Evolutionary conservation across 2,113 vertebrate species (phyloP), one percentile per base, ranked within the genome.

Genomic region (Phoxinus phoxinus): DNA sequence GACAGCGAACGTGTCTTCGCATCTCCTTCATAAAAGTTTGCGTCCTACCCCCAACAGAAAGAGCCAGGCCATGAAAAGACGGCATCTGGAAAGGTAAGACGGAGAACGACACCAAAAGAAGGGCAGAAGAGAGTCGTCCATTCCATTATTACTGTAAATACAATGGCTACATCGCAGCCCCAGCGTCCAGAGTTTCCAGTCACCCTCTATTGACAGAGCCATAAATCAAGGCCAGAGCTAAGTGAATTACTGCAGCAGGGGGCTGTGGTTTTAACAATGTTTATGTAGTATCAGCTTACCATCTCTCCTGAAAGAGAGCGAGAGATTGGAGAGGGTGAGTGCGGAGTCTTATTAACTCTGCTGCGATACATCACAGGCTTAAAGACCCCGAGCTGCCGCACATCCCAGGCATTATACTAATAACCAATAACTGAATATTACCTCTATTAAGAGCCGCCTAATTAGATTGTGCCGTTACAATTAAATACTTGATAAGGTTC

Each of bases 151-250:
- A 91, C 95, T 94, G 95, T 94, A 95, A 96, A 95, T 95, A 95
- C 89, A 92, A 94, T 92, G 89, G 91, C 93, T 91, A 92, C 92
- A 91, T 92, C 91, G 92, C 93, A 92, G 93, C 89, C 89, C 93
- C 86, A 88, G 92, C 91, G 87, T 90, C 90, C 93, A 90, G 91
- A 89, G 90, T 93, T 95, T 93, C 93, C 93, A 93, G 93, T 95
- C 94, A 95, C 94, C 90, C 93, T 90, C 92, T 94, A 95, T 95
- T 96, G 96, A 96, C 96, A 97, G 95, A 96, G 94, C 93, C 95
- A 96, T 98, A 97, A 97, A 97, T 97, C 96, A 96, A 91, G 93
- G 94, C 72, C 94, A 93, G 95, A 96, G 95, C 96, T 97, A 96
- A 97, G 96, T 97, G 96, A 96, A 96, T 96, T 97, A 96, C 95